Evolutionary conservation across 1,140 invertebrate genomes (phyloP).

Genomic region (Pogonomyrmex californicus): DNA sequence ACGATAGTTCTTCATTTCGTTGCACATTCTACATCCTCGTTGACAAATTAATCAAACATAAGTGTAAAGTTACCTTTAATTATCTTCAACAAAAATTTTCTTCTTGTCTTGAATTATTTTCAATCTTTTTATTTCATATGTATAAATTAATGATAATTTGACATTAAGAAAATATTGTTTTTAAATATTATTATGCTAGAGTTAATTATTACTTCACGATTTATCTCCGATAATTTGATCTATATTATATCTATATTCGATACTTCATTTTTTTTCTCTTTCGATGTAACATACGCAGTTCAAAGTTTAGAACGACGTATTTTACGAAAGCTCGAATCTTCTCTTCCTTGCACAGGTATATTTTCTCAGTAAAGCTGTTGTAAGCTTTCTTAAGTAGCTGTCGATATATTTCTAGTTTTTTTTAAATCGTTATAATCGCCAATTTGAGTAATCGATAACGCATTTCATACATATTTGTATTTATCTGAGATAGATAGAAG

Average conservation of each 20-base stretch:
- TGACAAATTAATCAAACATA: background rate
- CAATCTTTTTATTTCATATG: background rate
- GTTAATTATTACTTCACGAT: background rate
- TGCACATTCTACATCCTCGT: background rate
- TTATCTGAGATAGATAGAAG: constrained; percentile 31
- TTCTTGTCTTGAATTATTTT: background rate
- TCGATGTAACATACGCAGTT: background rate
- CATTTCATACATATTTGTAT: constrained; percentile 1
- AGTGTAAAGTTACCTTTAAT: background rate
- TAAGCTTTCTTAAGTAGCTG: constrained; percentile 22
- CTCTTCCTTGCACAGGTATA: background rate
- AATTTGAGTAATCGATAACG: constrained; percentile 58
- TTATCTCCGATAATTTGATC: background rate
- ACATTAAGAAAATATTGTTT: background rate
- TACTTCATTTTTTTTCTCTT: background rate
- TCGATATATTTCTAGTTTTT: background rate
- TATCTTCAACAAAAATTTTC: background rate
- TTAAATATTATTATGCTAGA: background rate
- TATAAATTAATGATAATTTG: background rate
- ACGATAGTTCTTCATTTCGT: background rate
- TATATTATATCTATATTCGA: too few relatives aligned
- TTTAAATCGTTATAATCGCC: constrained; percentile 34
- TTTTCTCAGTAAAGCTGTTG: background rate
- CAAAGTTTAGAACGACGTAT: background rate
- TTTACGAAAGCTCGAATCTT: background rate